These are phyloP conservation scores for Drosophila mulleri DNA, from an alignment of 2,888 invertebrate species.

Conservation along the genomic window DNA sequence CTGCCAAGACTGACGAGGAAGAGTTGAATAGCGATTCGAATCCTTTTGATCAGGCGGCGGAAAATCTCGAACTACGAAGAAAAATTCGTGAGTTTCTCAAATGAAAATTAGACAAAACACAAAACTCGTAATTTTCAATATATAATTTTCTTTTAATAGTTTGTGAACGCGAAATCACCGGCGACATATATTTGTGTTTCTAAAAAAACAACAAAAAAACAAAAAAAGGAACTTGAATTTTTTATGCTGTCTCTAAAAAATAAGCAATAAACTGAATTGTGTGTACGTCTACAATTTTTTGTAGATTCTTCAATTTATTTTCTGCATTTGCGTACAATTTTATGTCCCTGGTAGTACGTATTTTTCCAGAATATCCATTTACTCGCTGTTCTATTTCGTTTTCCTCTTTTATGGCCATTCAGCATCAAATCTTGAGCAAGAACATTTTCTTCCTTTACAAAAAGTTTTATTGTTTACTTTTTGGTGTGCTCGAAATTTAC, in stretches of 20 bases:
- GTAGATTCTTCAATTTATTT: conserved; percentile 50
- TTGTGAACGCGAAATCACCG: conserved; percentile 11
- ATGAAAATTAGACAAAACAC: too few relatives aligned
- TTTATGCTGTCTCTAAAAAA: conserved; percentile 12
- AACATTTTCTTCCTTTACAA: conserved; percentile 37
- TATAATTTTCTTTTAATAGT: conserved; percentile 15
- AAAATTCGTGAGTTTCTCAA: conserved; percentile 26
- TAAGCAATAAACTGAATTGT: conserved; percentile 47
- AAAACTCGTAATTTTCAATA: too few relatives aligned
- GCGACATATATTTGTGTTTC: conserved; percentile 10
- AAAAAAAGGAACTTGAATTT: conserved; percentile 1
- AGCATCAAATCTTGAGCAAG: conserved; percentile 53
- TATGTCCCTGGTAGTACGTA: conserved; percentile 34
- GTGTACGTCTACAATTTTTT: conserved; percentile 9
- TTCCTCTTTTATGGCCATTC: conserved; percentile 55
- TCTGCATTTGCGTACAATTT: conserved; percentile 44
- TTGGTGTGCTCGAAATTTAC: conserved; percentile 65
- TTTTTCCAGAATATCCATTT: conserved; percentile 41
- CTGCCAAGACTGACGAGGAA: too few relatives aligned
- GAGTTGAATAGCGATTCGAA: not conserved
- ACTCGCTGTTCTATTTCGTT: conserved; percentile 40
- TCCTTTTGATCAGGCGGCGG: not conserved
- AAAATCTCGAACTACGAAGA: conserved; percentile 1
- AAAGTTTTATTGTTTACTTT: conserved; percentile 73
- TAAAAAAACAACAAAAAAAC: conserved; percentile 2